Conservation (phyloP, 2,113 vertebrate species). For the Xenus cinereus region DNA sequence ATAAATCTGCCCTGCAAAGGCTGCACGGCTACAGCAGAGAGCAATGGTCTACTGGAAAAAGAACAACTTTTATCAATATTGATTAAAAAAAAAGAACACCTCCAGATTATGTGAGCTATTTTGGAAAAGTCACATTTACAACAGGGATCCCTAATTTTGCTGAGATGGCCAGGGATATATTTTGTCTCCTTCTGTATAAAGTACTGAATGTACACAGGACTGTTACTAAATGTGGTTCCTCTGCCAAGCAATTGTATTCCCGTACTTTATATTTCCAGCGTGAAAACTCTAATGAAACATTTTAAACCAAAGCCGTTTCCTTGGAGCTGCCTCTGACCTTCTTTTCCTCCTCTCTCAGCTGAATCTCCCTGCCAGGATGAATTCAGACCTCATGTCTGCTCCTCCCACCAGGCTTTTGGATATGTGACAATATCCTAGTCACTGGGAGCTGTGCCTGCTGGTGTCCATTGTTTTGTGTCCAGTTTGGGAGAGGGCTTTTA, state of each 20-base stretch:
- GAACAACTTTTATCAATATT: neutral
- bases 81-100: neutral
- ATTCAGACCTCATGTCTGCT: constrained; percentile 61
- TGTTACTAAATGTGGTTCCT: neutral
- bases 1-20: neutral
- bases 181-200: neutral
- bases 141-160: neutral
- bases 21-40: neutral
- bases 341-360: constrained; percentile 14
- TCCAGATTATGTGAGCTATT: neutral
- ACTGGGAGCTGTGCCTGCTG: constrained; percentile 50
- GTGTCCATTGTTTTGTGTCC: constrained; percentile 52
- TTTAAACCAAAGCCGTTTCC: constrained; percentile 59
- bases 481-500: constrained; percentile 36
- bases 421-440: constrained; percentile 47
- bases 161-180: neutral
- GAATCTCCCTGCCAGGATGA: constrained; percentile 50
- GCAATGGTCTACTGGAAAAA: neutral
- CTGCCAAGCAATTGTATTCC: constrained; percentile 34
- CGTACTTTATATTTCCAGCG: neutral
- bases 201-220: neutral
- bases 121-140: neutral
- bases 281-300: constrained; percentile 43
- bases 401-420: constrained; percentile 62
- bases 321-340: constrained; percentile 62